These are phyloP conservation scores for Teleopsis dalmanni DNA, from an alignment of 1,140 invertebrate genomes.

Conservation along the genomic window DNA sequence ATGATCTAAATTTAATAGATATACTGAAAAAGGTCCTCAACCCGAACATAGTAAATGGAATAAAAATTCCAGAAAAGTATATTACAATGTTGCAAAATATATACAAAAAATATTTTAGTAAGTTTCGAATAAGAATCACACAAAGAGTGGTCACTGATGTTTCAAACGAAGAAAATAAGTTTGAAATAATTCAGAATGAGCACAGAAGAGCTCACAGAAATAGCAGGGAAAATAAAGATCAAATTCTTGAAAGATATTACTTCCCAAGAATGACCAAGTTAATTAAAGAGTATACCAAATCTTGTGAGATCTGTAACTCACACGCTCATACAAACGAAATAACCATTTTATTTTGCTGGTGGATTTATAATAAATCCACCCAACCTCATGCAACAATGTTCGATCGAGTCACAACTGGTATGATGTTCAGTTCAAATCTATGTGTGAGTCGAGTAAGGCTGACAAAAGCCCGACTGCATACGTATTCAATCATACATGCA, in stretches of 20 bases:
- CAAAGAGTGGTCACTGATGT: slow-evolving; percentile 12
- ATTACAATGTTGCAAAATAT: slow-evolving; percentile 3
- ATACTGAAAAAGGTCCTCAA: slow-evolving; percentile 2
- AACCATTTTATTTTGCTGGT: too few relatives aligned
- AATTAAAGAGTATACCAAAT: slow-evolving; percentile 5
- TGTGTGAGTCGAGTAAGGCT: too few relatives aligned
- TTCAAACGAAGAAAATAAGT: neutral
- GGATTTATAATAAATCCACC: too few relatives aligned
- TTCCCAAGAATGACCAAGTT: slow-evolving; percentile 8
- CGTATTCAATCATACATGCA: too few relatives aligned
- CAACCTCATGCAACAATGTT: too few relatives aligned
- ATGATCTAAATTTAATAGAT: neutral
- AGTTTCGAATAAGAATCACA: slow-evolving; percentile 10
- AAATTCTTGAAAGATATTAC: slow-evolving; percentile 10
- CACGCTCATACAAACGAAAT: too few relatives aligned
- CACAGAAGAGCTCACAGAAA: slow-evolving; percentile 13
- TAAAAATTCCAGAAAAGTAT: slow-evolving; percentile 8
- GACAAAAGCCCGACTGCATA: too few relatives aligned
- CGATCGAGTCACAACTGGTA: too few relatives aligned
- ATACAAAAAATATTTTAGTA: slow-evolving; percentile 5
- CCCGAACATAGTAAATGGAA: slow-evolving; percentile 9
- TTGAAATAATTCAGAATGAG: slow-evolving; percentile 1
- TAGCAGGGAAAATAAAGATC: slow-evolving; percentile 4
- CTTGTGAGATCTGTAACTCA: slow-evolving; percentile 10
- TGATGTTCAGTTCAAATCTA: too few relatives aligned